These are phyloP conservation scores for Trichacis sp. DNA, from an alignment of 2,888 invertebrate species.

Conservation along the genomic window DNA sequence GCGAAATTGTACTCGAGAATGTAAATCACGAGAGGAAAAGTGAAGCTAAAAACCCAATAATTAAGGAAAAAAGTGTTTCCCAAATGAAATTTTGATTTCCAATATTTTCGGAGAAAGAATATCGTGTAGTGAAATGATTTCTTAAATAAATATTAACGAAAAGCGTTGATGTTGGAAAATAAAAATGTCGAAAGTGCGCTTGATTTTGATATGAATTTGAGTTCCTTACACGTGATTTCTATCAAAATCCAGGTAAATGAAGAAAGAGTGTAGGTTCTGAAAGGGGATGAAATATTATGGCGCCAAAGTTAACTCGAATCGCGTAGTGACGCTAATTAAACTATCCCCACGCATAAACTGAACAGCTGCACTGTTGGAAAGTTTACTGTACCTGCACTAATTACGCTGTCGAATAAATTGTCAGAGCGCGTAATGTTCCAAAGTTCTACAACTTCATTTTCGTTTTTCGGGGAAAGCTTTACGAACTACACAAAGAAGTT, in stretches of 20 bases:
- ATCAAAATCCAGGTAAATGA: neutral
- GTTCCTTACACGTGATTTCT: neutral
- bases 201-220: neutral
- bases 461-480: neutral
- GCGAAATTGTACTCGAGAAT: neutral
- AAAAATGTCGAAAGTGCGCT: constrained; percentile 6
- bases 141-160: no score
- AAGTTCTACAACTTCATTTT: constrained; percentile 8
- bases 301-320: neutral
- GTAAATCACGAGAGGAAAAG: constrained; percentile 3
- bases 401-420: constrained; percentile 9
- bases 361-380: constrained; percentile 11
- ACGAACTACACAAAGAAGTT: no score
- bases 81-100: no score
- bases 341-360: constrained; percentile 1
- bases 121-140: no score
- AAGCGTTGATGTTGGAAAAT: neutral
- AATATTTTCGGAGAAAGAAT: no score
- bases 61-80: no score
- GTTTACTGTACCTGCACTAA: constrained; percentile 7
- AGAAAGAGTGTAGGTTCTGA: neutral
- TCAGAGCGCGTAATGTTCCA: neutral
- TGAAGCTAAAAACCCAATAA: no score
- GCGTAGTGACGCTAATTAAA: neutral
- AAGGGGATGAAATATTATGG: neutral